Conservation (phyloP, 2,113 vertebrate genomes). For the Paraplagusia blochii region DNA sequence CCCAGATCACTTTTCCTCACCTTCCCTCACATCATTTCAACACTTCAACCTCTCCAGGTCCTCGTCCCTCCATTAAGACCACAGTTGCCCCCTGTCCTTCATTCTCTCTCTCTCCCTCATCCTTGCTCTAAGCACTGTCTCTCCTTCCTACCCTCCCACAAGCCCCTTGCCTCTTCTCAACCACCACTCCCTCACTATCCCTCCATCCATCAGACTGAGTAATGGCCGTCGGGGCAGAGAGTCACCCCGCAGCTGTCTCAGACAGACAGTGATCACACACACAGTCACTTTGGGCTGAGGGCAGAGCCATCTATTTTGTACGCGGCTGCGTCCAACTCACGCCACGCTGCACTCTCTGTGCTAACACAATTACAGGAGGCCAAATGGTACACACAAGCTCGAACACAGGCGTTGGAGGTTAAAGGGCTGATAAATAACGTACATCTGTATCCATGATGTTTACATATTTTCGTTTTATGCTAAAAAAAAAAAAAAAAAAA, state of each 20-base stretch:
- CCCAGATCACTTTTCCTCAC: constrained; percentile 33
- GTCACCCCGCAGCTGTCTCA: constrained; percentile 68
- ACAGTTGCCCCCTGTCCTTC: constrained; percentile 15
- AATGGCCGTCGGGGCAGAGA: constrained; percentile 66
- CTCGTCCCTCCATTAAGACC: constrained; percentile 30
- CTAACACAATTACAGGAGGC: constrained; percentile 35
- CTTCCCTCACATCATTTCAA: constrained; percentile 50
- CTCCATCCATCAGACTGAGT: constrained; percentile 72
- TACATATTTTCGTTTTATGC: constrained; percentile 8
- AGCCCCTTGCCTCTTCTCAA: constrained; percentile 30
- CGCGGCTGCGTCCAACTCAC: constrained; percentile 32
- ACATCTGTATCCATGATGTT: neutral
- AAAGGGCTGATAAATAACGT: constrained; percentile 11
- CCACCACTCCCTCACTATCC: constrained; percentile 41
- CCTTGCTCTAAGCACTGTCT: constrained; percentile 37
- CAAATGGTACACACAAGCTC: constrained; percentile 19
- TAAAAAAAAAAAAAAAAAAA: neutral
- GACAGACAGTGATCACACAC: constrained; percentile 68
- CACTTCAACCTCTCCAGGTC: constrained; percentile 52
- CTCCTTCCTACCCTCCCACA: constrained; percentile 29
- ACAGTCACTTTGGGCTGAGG: constrained; percentile 60
- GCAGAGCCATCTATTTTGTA: constrained; percentile 57
- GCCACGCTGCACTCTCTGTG: constrained; percentile 30
- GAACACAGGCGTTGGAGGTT: constrained; percentile 11
- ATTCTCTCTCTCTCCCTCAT: constrained; percentile 34